phyloP scores from a whole-genome alignment of 2,888 invertebrate species.

The Erpobdella octoculata region DNA sequence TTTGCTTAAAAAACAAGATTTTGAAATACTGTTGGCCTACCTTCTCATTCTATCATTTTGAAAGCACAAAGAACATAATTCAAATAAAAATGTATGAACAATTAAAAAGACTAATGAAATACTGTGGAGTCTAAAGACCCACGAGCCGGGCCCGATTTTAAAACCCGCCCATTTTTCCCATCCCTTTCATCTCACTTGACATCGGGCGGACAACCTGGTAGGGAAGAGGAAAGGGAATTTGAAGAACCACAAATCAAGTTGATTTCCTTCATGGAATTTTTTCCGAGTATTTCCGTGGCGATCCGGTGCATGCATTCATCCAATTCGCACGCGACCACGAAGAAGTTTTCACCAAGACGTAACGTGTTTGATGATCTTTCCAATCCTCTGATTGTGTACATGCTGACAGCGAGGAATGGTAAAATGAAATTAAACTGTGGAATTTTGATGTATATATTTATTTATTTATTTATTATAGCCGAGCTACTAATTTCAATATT shows the following conservation, averaged over 20 bases:
- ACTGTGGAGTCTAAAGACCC: too few relatives aligned
- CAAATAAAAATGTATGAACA: too few relatives aligned
- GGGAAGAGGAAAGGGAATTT: background rate
- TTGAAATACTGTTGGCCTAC: too few relatives aligned
- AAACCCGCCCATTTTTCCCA: too few relatives aligned
- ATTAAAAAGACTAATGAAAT: too few relatives aligned
- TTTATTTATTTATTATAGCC: too few relatives aligned
- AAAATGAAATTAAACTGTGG: background rate
- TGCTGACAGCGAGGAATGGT: background rate
- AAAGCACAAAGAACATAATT: background rate
- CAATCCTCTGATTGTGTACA: background rate
- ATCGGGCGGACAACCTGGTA: background rate
- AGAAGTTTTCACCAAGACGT: background rate
- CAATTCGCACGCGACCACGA: background rate
- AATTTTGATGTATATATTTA: too few relatives aligned
- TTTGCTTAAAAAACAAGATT: too few relatives aligned
- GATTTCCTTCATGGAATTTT: background rate
- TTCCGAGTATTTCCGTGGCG: background rate
- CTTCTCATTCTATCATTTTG: too few relatives aligned
- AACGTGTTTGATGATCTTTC: background rate
- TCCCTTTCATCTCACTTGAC: background rate
- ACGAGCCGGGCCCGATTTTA: too few relatives aligned
- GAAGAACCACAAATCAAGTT: background rate
- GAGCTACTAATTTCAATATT: too few relatives aligned
- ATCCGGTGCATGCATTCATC: constrained; percentile 11